A percentile compares a stretch with the other conserved stretches of the same genome.
These are phyloP conservation scores for Petrocephalus schoutedeni DNA, from an alignment of 2,797 vertebrate genomes.

Conservation along the genomic window DNA sequence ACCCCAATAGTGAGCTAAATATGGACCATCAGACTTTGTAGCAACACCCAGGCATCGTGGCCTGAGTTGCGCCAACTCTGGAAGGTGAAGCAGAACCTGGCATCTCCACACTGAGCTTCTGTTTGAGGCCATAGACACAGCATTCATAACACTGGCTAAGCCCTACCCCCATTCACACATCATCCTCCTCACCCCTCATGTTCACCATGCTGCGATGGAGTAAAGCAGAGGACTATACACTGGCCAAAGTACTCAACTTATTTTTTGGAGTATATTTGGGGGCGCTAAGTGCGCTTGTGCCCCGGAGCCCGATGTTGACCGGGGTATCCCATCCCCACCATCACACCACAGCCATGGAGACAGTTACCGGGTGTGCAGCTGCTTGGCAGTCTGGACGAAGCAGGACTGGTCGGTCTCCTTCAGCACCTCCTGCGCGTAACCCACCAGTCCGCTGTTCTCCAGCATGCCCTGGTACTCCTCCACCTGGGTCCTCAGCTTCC, in stretches of 20 bases:
- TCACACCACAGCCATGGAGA: neutral
- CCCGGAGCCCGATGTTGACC: neutral
- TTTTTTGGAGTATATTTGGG: neutral
- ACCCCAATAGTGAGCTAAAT: constrained; percentile 11
- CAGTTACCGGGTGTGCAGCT: constrained; percentile 83
- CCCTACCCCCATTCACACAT: neutral
- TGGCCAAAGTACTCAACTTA: neutral
- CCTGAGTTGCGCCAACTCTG: neutral
- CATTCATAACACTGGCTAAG: neutral
- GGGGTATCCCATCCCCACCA: neutral
- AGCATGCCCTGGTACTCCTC: constrained; percentile 95
- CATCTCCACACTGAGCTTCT: neutral
- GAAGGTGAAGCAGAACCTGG: neutral
- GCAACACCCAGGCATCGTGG: neutral
- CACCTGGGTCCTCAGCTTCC: constrained; percentile 75
- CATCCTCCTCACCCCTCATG: neutral
- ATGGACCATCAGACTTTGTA: neutral
- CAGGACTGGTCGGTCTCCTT: constrained; percentile 96
- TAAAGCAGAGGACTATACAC: neutral
- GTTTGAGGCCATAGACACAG: neutral
- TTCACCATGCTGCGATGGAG: neutral
- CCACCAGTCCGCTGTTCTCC: constrained; percentile 92
- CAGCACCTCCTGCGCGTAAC: constrained; percentile 94
- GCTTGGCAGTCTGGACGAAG: constrained; percentile 96
- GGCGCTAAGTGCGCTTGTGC: neutral